A percentile compares a stretch with the other conserved stretches of the same genome.
Evolutionary conservation across 2,797 vertebrate genomes (phyloP).

Genomic region (Chelidonichthys spinosus): DNA sequence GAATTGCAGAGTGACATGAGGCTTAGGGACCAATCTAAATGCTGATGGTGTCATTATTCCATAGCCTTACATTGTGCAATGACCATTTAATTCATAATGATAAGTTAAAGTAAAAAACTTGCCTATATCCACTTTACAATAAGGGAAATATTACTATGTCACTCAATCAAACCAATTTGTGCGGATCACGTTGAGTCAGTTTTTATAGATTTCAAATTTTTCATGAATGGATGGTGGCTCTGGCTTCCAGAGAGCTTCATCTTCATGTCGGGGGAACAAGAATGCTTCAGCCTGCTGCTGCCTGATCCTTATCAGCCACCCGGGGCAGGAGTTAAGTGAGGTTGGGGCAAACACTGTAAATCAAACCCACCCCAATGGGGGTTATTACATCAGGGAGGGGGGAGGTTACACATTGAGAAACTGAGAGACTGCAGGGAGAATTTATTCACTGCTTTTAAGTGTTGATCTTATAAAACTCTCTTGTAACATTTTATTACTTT

Average conservation of each 20-base stretch:
- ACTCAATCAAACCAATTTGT: background rate
- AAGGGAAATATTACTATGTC: background rate
- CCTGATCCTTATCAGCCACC: conserved; percentile 60
- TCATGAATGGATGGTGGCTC: background rate
- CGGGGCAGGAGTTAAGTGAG: conserved; percentile 9
- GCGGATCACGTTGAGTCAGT: background rate
- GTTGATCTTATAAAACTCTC: background rate
- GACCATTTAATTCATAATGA: background rate
- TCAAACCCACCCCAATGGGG: conserved; percentile 39
- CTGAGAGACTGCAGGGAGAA: background rate
- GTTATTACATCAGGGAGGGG: conserved; percentile 7
- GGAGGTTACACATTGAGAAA: background rate
- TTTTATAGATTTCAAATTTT: background rate
- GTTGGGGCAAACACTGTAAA: conserved; percentile 38
- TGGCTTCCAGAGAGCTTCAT: conserved; percentile 6
- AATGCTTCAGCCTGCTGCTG: conserved; percentile 27
- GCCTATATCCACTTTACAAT: background rate
- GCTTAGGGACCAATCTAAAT: background rate
- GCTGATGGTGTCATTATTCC: background rate
- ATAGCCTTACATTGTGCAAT: background rate
- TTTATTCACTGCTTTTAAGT: background rate
- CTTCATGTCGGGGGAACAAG: background rate
- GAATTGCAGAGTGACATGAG: too few species aligned
- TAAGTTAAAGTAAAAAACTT: background rate
- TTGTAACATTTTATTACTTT: background rate